Base-by-base conservation (phyloP, 2,113 vertebrate genomes). In the Pelecanoides urinatrix region DNA sequence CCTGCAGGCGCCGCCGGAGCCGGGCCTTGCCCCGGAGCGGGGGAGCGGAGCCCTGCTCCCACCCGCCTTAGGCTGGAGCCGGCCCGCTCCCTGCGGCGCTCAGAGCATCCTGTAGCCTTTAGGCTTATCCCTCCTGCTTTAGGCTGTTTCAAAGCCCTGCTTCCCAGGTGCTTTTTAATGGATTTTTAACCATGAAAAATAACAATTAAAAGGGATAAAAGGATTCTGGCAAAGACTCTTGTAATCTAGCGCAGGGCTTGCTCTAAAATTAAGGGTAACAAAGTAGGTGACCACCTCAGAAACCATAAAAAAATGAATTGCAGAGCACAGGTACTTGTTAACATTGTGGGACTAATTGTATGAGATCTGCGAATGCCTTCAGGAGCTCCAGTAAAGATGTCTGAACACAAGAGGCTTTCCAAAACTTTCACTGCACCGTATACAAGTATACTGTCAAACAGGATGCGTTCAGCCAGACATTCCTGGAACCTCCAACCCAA, bases 331-430 rank as follows among this genome's bases (percentile, higher is more conserved):
- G 13, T 17, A 21, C 52, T 15, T 34, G 21, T 25, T 66, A 38
- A 34, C 5, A 1, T 2, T 10, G 9, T 4, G n/a, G n/a, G 59
- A 38, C 21, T n/a, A 32, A 23, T 9, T 10, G 29, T 16, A 22
- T 0, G 0, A 53, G 38, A 14, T 18, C 23, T 30, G 27, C 0
- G 0, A 47, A 4, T 0, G 5, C 40, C 11, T 40, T 10, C 10
- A 10, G n/a, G 38, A 22, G 49, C 56, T 40, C 44, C 6, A 4
- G 42, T 4, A 12, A 40, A 45, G 56, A 10, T 10, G 13, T 9
- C 25, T 2, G 21, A 16, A 6, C 3, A 9, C 29, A 4, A 42
- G 42, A 15, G 14, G 17, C 38, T n/a, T 38, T 36, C 50, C 38
- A 13, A 36, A 45, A 16, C 32, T 2, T 52, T 9, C 17, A 1